Evolutionary conservation across 1,140 invertebrate species (phyloP).

Genomic region (Saccostrea cuccullata): DNA sequence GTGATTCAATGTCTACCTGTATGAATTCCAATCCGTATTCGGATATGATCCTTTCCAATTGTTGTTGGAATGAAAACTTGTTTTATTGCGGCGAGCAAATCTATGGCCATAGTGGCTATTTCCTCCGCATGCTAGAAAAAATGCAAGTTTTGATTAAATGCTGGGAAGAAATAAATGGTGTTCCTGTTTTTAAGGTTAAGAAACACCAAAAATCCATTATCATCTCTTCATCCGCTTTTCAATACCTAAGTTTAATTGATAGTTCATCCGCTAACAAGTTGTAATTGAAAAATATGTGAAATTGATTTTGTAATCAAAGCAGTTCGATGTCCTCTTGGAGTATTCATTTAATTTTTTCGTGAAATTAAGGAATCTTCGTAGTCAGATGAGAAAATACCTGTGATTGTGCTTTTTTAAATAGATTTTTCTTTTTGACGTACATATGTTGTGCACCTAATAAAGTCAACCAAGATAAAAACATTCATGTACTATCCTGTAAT

Average conservation of each 20-base stretch:
- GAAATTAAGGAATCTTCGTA: no score
- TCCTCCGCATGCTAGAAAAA: constrained; percentile 85
- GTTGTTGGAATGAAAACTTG: constrained; percentile 91
- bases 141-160: neutral
- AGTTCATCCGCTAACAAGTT: neutral
- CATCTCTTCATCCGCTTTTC: neutral
- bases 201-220: constrained; percentile 7
- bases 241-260: neutral
- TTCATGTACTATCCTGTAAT: no score
- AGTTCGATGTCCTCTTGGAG: neutral
- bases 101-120: constrained; percentile 91
- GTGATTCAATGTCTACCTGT: constrained; percentile 83
- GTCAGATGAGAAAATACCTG: no score
- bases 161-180: neutral
- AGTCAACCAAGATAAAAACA: no score
- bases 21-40: constrained; percentile 94
- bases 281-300: no score
- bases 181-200: neutral
- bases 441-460: no score
- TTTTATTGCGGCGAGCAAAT: constrained; percentile 89
- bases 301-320: neutral
- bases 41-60: constrained; percentile 86
- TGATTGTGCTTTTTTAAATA: no score
- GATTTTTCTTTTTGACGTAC: no score
- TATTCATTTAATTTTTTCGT: neutral